Conservation (phyloP, 2,113 vertebrate genomes). For the Anoura caudifer region DNA sequence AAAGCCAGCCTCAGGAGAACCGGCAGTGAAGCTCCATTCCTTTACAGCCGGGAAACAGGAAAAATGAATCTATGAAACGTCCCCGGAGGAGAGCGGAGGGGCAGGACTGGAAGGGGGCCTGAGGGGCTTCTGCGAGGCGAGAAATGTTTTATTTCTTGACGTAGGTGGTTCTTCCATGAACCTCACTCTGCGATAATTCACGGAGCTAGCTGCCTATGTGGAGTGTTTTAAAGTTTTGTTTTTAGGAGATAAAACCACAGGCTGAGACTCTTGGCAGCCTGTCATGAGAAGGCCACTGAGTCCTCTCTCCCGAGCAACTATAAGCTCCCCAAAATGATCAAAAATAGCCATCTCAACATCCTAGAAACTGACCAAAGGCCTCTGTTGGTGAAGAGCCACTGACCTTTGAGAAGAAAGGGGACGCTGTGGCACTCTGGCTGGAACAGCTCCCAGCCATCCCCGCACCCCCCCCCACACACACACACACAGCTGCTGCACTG, state of each 20-base stretch:
- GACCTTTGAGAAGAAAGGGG: too few relatives aligned
- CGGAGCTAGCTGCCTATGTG: too few relatives aligned
- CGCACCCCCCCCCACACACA: too few relatives aligned
- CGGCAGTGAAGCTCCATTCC: fast-evolving
- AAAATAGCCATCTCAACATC: not conserved
- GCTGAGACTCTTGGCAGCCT: not conserved
- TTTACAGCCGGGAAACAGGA: not conserved
- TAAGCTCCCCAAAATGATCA: not conserved
- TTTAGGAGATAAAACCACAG: not conserved
- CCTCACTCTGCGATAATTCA: not conserved
- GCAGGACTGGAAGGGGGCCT: fast-evolving
- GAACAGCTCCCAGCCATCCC: not conserved
- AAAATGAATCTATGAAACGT: fast-evolving
- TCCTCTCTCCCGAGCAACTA: not conserved
- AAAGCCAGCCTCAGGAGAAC: not conserved
- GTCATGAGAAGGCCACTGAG: not conserved
- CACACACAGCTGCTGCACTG: not conserved
- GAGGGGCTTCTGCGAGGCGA: not conserved
- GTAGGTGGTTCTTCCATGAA: not conserved
- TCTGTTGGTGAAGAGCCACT: not conserved
- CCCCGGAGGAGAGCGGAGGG: not conserved
- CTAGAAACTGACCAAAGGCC: not conserved
- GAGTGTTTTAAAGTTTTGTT: not conserved
- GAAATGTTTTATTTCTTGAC: not conserved
- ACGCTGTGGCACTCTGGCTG: not conserved